Conservation (phyloP, 2,888 invertebrate genomes). For the Lasiommata megera region DNA sequence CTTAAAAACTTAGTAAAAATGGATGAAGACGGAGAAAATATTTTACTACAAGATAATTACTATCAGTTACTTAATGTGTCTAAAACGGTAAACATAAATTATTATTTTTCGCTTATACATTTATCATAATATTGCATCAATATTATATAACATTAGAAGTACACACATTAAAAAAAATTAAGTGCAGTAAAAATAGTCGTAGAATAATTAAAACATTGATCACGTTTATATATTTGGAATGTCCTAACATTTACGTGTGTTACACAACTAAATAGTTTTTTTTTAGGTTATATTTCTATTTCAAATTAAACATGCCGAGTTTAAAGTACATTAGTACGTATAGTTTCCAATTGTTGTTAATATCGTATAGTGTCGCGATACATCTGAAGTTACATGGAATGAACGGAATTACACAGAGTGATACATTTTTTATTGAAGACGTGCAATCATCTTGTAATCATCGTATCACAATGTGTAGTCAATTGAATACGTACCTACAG, state of each 20-base stretch:
- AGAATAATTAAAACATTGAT: background rate
- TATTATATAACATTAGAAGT: conserved; percentile 46
- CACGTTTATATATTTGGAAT: background rate
- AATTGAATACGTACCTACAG: too few relatives aligned
- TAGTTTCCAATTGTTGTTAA: too few relatives aligned
- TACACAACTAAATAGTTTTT: conserved; percentile 2
- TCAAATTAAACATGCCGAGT: background rate
- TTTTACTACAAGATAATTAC: conserved; percentile 89
- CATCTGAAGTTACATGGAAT: too few relatives aligned
- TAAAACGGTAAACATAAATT: conserved; percentile 85
- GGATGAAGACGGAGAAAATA: conserved; percentile 86
- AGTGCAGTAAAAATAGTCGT: background rate
- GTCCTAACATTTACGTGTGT: background rate
- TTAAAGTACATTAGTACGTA: too few relatives aligned
- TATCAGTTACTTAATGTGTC: conserved; percentile 93
- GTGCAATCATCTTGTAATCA: too few relatives aligned
- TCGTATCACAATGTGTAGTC: too few relatives aligned
- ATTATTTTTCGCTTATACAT: conserved; percentile 38
- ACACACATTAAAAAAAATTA: background rate
- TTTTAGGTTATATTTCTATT: conserved; percentile 6
- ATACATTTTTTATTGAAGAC: too few relatives aligned
- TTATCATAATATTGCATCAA: conserved; percentile 42
- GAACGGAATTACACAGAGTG: too few relatives aligned
- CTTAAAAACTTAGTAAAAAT: conserved; percentile 55
- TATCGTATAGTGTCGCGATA: too few relatives aligned